phyloP scores from a whole-genome alignment of 2,797 vertebrate genomes.

The Pangasius mekongensis region DNA sequence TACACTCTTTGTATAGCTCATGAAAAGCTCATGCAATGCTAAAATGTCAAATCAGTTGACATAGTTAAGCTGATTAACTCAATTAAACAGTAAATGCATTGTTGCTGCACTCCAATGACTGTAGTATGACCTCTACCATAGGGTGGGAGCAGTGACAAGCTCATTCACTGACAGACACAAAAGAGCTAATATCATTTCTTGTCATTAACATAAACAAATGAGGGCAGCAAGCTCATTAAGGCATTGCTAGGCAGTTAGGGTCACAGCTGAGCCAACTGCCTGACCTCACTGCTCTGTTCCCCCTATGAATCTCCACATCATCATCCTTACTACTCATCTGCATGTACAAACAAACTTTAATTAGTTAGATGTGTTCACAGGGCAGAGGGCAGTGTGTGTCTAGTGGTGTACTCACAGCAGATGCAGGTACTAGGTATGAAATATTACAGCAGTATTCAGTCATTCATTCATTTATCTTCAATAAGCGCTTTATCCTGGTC shows the following conservation, averaged over 20 bases:
- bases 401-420: constrained; percentile 20
- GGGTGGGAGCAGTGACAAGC: constrained; percentile 57
- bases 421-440: constrained; percentile 8
- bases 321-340: constrained; percentile 70
- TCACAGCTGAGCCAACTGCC: constrained; percentile 79
- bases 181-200: constrained; percentile 79
- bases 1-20: neutral
- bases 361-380: constrained; percentile 74
- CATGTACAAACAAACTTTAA: constrained; percentile 82
- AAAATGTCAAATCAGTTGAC: constrained; percentile 66
- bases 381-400: constrained; percentile 47
- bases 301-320: constrained; percentile 66
- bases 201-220: constrained; percentile 85
- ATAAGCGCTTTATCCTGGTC: neutral
- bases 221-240: constrained; percentile 80
- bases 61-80: constrained; percentile 75
- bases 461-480: neutral
- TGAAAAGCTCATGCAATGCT: constrained; percentile 51
- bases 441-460: neutral
- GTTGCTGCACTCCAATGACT: constrained; percentile 59
- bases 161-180: constrained; percentile 61
- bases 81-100: constrained; percentile 66
- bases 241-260: constrained; percentile 73
- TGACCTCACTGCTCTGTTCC: constrained; percentile 74
- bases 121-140: constrained; percentile 63